A percentile compares a stretch with the other conserved stretches of the same genome.
These are phyloP conservation scores for Trinectes maculatus DNA, from an alignment of 2,113 vertebrate species.

Conservation along the genomic window DNA sequence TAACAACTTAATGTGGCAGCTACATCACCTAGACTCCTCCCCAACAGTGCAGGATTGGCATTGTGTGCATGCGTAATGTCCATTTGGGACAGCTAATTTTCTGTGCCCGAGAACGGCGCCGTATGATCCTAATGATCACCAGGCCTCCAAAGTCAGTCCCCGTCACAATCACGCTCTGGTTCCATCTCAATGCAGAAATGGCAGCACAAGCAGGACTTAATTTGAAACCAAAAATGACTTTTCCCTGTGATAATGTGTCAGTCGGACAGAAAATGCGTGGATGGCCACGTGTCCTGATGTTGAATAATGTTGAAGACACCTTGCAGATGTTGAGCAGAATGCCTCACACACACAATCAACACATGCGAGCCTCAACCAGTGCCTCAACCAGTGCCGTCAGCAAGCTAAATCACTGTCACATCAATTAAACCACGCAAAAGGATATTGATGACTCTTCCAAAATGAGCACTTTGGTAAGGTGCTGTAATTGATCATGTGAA, in stretches of 20 bases:
- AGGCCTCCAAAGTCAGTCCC: constrained; percentile 47
- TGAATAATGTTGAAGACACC: constrained; percentile 51
- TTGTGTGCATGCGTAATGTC: constrained; percentile 66
- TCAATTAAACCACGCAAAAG: constrained; percentile 34
- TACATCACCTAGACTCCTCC: constrained; percentile 71
- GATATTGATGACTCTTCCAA: constrained; percentile 34
- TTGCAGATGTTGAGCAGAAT: constrained; percentile 21
- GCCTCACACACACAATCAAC: background rate
- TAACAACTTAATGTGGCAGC: constrained; percentile 76
- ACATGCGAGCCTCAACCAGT: background rate
- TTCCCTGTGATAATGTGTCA: constrained; percentile 22
- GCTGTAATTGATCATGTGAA: constrained; percentile 72
- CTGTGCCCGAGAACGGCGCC: constrained; percentile 42
- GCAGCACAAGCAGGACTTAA: constrained; percentile 33
- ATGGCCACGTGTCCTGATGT: constrained; percentile 18
- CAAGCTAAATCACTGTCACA: constrained; percentile 8
- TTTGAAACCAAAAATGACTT: constrained; percentile 57
- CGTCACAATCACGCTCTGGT: constrained; percentile 48
- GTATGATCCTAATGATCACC: constrained; percentile 63
- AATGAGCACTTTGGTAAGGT: constrained; percentile 45
- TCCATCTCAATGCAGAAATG: constrained; percentile 34
- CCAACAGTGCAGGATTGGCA: constrained; percentile 59
- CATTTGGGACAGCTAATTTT: constrained; percentile 78
- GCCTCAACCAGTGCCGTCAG: background rate
- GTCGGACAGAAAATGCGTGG: constrained; percentile 43